These are phyloP conservation scores for Paracanthobrama guichenoti DNA, from an alignment of 2,113 vertebrate species.

Conservation along the genomic window DNA sequence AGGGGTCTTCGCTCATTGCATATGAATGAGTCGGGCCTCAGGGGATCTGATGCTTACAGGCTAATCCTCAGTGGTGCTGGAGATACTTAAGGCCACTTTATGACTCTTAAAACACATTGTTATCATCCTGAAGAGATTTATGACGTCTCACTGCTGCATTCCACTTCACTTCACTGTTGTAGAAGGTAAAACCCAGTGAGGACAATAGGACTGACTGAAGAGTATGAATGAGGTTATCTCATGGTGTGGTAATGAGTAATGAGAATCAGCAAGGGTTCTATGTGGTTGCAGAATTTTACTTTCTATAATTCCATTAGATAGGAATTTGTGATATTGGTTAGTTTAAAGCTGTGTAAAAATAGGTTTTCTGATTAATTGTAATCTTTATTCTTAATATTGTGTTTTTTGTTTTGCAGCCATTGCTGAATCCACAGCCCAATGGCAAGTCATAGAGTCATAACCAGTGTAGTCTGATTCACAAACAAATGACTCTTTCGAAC, in stretches of 20 bases:
- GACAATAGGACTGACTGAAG: conserved; percentile 63
- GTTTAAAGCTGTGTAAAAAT: background rate
- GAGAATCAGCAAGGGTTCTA: background rate
- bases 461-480: background rate
- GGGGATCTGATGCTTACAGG: conserved; percentile 63
- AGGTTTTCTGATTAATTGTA: too few relatives aligned
- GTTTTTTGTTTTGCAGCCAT: background rate
- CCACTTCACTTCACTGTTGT: conserved; percentile 68
- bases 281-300: background rate
- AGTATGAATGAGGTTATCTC: conserved; percentile 29
- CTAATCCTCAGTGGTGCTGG: conserved; percentile 71
- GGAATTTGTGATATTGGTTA: background rate
- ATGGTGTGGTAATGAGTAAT: conserved; percentile 19
- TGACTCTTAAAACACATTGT: conserved; percentile 72
- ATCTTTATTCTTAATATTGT: background rate
- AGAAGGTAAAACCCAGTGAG: conserved; percentile 60
- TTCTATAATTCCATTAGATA: background rate
- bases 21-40: conserved; percentile 63
- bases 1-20: conserved; percentile 60
- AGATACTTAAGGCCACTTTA: conserved; percentile 71
- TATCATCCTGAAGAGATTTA: conserved; percentile 74
- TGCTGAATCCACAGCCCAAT: background rate
- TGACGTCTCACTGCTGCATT: conserved; percentile 71
- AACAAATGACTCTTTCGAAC: background rate
- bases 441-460: background rate